Evolutionary conservation across 2,797 vertebrate species (phyloP).

Genomic region (Mus spretus): DNA sequence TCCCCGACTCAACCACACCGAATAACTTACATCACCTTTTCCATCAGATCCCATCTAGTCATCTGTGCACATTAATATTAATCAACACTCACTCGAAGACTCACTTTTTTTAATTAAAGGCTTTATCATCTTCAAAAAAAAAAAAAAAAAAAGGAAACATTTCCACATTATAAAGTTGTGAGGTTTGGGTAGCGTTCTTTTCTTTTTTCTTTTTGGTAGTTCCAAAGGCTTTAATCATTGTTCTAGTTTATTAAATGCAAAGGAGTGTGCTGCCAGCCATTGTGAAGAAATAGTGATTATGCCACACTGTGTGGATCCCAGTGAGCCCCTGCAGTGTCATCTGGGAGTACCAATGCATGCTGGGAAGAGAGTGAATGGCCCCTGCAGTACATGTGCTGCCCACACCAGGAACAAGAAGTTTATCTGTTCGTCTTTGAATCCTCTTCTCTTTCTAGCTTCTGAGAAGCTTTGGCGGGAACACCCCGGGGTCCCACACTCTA

Average conservation of each 20-base stretch:
- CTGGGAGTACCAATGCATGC: not conserved
- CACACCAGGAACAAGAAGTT: not conserved
- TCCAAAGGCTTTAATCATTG: constrained; percentile 53
- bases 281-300: not conserved
- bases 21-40: constrained; percentile 35
- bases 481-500: not conserved
- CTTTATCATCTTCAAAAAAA: constrained; percentile 28
- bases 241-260: constrained; percentile 48
- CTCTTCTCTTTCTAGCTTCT: not conserved
- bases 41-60: constrained; percentile 11
- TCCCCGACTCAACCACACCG: not conserved
- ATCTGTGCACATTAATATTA: not conserved
- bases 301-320: not conserved
- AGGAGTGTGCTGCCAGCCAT: not conserved
- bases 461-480: not conserved
- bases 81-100: constrained; percentile 30
- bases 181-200: constrained; percentile 16
- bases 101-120: constrained; percentile 38
- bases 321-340: not conserved
- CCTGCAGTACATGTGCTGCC: not conserved
- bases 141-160: constrained; percentile 39
- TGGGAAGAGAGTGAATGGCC: not conserved
- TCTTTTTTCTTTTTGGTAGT: not conserved
- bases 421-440: not conserved
- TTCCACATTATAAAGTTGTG: constrained; percentile 43